Conservation (phyloP, 2,797 vertebrate species). For the Danio albolineatus region DNA sequence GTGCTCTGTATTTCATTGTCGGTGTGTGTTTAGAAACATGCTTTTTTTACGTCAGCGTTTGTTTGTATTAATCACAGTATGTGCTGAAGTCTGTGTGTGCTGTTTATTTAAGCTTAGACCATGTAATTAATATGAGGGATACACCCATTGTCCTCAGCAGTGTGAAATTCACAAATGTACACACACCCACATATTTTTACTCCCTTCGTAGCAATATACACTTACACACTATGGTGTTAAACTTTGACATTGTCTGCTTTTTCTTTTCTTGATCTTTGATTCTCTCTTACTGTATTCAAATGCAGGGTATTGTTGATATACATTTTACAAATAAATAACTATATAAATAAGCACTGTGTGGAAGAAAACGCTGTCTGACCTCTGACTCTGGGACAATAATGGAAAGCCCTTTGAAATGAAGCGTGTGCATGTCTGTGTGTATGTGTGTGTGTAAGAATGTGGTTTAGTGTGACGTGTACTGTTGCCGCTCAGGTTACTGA, state of each 20-base stretch:
- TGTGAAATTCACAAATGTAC: neutral
- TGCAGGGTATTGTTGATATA: neutral
- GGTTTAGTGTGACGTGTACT: neutral
- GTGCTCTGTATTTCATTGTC: neutral
- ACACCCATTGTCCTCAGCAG: neutral
- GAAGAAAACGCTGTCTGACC: conserved; percentile 3
- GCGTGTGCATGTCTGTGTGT: neutral
- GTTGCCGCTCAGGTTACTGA: conserved; percentile 10
- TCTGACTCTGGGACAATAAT: conserved; percentile 9
- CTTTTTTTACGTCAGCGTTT: conserved; percentile 1
- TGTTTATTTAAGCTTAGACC: conserved; percentile 27
- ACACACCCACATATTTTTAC: neutral
- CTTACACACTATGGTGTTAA: neutral
- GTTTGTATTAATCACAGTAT: conserved; percentile 17
- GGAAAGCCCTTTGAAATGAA: neutral
- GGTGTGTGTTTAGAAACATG: neutral
- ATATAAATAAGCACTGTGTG: neutral
- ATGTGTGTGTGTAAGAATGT: neutral
- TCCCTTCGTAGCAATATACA: neutral
- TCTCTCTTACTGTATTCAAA: neutral
- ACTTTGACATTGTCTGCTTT: neutral
- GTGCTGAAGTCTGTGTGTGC: conserved; percentile 7
- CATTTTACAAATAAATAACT: neutral
- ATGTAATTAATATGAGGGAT: conserved; percentile 16
- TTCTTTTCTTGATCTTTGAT: conserved; percentile 9